These are phyloP conservation scores for Encarsia formosa DNA, from an alignment of 2,888 invertebrate species.

Conservation along the genomic window DNA sequence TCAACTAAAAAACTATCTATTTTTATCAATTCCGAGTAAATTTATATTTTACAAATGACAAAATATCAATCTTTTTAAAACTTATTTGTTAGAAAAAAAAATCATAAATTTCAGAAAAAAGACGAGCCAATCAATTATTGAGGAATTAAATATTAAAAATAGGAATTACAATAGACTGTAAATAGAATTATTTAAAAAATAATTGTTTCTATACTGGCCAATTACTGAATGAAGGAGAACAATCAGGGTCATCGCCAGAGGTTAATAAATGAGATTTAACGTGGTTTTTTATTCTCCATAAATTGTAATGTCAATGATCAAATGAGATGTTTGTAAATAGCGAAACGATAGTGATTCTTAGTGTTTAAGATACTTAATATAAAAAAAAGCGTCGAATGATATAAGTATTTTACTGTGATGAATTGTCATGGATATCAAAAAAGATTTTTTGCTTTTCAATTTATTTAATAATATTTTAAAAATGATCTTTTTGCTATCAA, in stretches of 20 bases:
- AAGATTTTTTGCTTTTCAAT: slow-evolving; percentile 4
- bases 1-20: slow-evolving; percentile 24
- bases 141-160: slow-evolving; percentile 12
- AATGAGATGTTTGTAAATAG: slow-evolving; percentile 24
- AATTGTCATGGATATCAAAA: slow-evolving; percentile 8
- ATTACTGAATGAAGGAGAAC: slow-evolving; percentile 3
- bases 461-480: slow-evolving; percentile 1
- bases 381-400: slow-evolving; percentile 9
- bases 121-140: slow-evolving; percentile 1
- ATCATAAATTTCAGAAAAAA: neutral
- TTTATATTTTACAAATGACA: slow-evolving; percentile 14
- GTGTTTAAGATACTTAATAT: slow-evolving; percentile 11
- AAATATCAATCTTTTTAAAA: slow-evolving; percentile 21
- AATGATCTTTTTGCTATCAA: slow-evolving; percentile 18
- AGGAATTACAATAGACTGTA: slow-evolving; percentile 14
- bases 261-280: slow-evolving; percentile 5
- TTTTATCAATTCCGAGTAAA: slow-evolving; percentile 27
- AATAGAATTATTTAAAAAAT: no score
- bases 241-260: slow-evolving; percentile 7
- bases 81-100: no score
- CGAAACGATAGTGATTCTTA: slow-evolving; percentile 24
- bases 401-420: slow-evolving; percentile 17
- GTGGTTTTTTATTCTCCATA: slow-evolving; percentile 12
- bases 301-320: slow-evolving; percentile 16
- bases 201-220: neutral